Base-by-base conservation (phyloP, 1,140 invertebrate genomes). In the Pogonus chalceus region DNA sequence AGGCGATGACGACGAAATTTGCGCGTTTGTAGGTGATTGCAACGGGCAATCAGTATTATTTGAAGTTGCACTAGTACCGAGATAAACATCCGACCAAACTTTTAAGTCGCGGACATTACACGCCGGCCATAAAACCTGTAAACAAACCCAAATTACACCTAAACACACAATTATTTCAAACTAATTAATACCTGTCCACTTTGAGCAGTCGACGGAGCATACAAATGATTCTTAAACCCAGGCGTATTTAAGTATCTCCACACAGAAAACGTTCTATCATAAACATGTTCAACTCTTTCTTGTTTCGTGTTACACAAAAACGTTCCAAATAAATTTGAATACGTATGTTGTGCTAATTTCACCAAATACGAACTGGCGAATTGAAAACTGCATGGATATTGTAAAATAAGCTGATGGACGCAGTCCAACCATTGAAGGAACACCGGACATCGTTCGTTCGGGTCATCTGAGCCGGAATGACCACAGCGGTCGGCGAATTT, bases 361-460 rank as follows among this genome's bases (percentile, higher is more conserved):
- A 96, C 95, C 74, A 99, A 76, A 72, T 90, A 98, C 12, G 84
- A 83, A 57, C 88, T 79, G 60, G 92, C 96, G 73, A 98, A 98
- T 76, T 98, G 88, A 76, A 99, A 99, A 63, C 84, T 84, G 69
- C 88, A 90, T 2, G 90, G 90, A 73, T 91, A 96, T 74, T 98
- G 92, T 56, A 72, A 62, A 56, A 88, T 78, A 46, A 98, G 75
- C 72, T 99, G 96, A 75, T 96, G 88, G 0, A 98, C 87, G 66
- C 93, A 92, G 67, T 99, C 96, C 2, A 98, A 76, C 92, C 94
- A 99, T 70, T 98, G 96, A 37, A 98, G 74, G 75, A 99, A 99
- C 55, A 98, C 90, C 14, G 96, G 96, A 69, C 91, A 94, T 52
- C 87, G 76, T 72, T 98, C 94, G 71, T 94, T 96, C 0, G 79